Evolutionary conservation across 2,888 invertebrate species (phyloP), one percentile per base, ranked within the genome.

Genomic region (Sicus ferrugineus): DNA sequence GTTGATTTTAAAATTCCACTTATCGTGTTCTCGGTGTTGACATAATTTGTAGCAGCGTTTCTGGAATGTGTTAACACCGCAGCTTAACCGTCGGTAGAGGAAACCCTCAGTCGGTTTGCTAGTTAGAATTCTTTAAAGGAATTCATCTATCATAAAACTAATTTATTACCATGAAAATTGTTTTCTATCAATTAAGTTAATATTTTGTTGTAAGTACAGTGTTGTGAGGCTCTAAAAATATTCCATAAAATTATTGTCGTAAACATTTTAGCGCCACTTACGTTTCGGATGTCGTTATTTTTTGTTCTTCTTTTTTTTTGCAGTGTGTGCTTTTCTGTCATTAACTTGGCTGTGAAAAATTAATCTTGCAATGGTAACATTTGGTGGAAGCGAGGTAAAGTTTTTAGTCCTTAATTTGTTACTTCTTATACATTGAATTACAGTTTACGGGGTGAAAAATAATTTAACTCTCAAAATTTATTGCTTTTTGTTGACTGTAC

Each of bases 301-400:
- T 23, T 34, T 34, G 4, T 19, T 34, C 3, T 59, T 28, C 11
- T 34, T 2, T 16, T 23, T 21, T 23, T 23, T 46, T 5, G 16
- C 34, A n/a, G 31, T 34, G 14, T 34, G 4, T 42, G n/a, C 21
- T 3, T 4, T 23, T 38, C 46, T 34, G 59, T 11, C 59, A 59
- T 26, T 59, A 34, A 9, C 9, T 59, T 50, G 50, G 50, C 23
- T 3, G 3, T 11, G 31, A 19, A 14, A 16, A 23, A 61, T 19
- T 61, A 26, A 26, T 31, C 21, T 50, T 30, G 34, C 28, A 64
- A 52, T 50, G 34, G 50, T 31, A 64, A 64, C 50, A 64, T 31
- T 64, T 52, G 64, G 31, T n/a, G n/a, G n/a, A n/a, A n/a, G n/a
- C 34, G 19, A 28, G 48, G n/a, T n/a, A n/a, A 50, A 5, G 50